These are phyloP conservation scores for Heliornis fulica DNA, from an alignment of 2,113 vertebrate species.

Conservation along the genomic window DNA sequence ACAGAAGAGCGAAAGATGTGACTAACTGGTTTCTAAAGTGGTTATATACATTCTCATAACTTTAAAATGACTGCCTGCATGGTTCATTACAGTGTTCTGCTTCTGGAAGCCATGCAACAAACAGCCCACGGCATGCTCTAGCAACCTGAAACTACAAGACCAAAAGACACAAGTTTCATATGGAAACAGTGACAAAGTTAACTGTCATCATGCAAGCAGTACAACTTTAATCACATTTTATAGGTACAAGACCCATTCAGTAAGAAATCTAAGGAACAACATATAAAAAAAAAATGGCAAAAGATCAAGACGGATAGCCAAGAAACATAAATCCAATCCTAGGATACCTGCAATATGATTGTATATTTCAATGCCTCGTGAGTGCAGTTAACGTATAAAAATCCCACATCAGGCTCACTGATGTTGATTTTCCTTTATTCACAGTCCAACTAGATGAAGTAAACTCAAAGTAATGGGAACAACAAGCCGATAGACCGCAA, in stretches of 20 bases:
- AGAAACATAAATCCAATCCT: slow-evolving; percentile 39
- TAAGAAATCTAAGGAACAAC: neutral
- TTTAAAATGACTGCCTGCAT: neutral
- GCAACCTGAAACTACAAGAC: neutral
- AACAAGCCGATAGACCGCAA: neutral
- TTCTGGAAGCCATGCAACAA: neutral
- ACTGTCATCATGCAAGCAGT: slow-evolving; percentile 5
- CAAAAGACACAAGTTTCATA: neutral
- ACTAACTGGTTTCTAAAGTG: neutral
- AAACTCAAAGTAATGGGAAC: neutral
- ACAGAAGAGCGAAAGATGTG: neutral
- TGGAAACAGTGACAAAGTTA: slow-evolving; percentile 45
- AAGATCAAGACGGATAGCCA: slow-evolving; percentile 3
- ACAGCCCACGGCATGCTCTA: neutral
- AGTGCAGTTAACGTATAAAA: neutral
- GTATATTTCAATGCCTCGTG: neutral
- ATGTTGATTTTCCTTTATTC: slow-evolving; percentile 41
- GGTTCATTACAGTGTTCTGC: neutral
- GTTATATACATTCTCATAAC: neutral
- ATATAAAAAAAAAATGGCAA: slow-evolving; percentile 23
- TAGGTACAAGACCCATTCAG: neutral
- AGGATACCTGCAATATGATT: neutral
- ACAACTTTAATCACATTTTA: slow-evolving; percentile 30
- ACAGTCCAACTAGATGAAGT: neutral
- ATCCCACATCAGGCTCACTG: neutral